A percentile compares a stretch with the other conserved stretches of the same genome.
These are phyloP conservation scores for Melipona bicolor DNA, from an alignment of 2,888 invertebrate genomes.

Conservation along the genomic window DNA sequence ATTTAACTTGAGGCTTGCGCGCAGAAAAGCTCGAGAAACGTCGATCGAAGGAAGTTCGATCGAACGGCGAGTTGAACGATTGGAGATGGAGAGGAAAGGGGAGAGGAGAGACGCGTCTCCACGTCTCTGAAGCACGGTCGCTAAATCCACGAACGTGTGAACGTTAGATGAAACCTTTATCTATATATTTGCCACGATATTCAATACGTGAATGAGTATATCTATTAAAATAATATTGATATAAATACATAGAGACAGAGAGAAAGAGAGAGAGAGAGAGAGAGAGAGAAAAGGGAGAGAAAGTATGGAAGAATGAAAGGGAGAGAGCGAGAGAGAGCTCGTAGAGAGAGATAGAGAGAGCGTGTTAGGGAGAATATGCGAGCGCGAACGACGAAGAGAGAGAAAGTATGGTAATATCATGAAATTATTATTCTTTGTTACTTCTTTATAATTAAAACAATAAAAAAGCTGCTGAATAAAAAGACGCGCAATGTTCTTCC, in stretches of 20 bases:
- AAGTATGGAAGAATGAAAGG: conserved; percentile 9
- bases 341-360: conserved; percentile 33
- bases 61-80: conserved; percentile 14
- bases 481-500: conserved; percentile 63
- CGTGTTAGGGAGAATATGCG: conserved; percentile 53
- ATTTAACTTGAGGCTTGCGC: background rate
- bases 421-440: conserved; percentile 84
- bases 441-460: conserved; percentile 84
- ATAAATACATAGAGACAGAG: conserved; percentile 68
- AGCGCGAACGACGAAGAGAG: conserved; percentile 69
- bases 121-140: conserved; percentile 59
- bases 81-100: conserved; percentile 11
- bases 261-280: conserved; percentile 36
- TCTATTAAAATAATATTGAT: conserved; percentile 73
- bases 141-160: conserved; percentile 60
- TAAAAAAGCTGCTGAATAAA: conserved; percentile 82
- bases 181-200: conserved; percentile 81
- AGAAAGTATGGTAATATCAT: conserved; percentile 81
- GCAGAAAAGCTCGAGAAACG: background rate
- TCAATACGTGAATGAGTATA: conserved; percentile 81
- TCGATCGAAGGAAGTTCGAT: background rate
- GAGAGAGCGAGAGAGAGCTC: conserved; percentile 34
- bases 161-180: conserved; percentile 73
- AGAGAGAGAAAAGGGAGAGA: conserved; percentile 30
- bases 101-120: conserved; percentile 55